Evolutionary conservation across 2,797 vertebrate species (phyloP).

Genomic region (Sebastolobus altivelis): DNA sequence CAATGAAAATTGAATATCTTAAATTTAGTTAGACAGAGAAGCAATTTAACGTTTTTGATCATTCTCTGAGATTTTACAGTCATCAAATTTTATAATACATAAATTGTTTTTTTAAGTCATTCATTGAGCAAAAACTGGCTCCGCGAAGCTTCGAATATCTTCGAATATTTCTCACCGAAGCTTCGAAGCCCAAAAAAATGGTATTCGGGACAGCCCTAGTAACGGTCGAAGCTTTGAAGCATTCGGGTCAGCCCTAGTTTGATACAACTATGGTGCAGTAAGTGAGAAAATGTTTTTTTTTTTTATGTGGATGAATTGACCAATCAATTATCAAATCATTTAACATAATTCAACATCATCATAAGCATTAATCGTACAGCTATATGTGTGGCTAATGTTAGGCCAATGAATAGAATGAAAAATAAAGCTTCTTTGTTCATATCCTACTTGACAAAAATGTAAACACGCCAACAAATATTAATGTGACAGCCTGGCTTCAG

Average conservation of each 20-base stretch:
- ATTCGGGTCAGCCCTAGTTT: not conserved
- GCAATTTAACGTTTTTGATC: no score
- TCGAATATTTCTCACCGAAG: no score
- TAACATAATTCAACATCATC: not conserved
- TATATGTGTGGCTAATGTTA: not conserved
- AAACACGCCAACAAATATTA: not conserved
- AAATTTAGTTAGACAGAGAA: no score
- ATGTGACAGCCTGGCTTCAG: not conserved
- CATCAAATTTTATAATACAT: no score
- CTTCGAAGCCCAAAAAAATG: no score
- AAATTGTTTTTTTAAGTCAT: no score
- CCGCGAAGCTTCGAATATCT: no score
- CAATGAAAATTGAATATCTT: not conserved
- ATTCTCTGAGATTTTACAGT: no score
- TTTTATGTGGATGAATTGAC: not conserved
- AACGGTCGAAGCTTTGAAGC: no score
- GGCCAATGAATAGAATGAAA: not conserved
- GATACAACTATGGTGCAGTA: not conserved
- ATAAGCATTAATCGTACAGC: not conserved
- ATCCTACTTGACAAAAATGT: not conserved
- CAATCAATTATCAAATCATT: not conserved
- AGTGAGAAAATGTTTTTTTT: not conserved
- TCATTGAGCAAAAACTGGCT: no score
- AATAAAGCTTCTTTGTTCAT: not conserved
- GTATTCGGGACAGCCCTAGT: no score